Evolutionary conservation across 1,140 invertebrate species (phyloP), one percentile per base, ranked within the genome.

Genomic region (Drosophila trapezifrons): DNA sequence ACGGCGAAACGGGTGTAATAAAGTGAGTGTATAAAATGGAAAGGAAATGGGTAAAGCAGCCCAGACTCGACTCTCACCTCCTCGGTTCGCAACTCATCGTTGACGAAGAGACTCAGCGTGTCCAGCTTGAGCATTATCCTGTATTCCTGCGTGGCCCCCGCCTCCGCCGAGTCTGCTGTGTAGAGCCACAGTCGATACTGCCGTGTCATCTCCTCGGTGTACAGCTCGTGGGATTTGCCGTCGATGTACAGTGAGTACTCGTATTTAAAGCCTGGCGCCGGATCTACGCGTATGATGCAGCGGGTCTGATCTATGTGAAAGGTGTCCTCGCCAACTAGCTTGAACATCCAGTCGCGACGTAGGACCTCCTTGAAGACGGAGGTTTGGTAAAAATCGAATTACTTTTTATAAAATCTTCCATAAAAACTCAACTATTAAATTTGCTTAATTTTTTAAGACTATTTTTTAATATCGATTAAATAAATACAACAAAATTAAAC

Each of bases 301-400:
- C 87, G 90, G 49, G 90, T 79, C 57, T 92, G 90, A 17, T 94
- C 94, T 4, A 94, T 84, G 18, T 91, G 83, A 70, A 94, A 94
- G 17, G 92, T 91, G 84, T 94, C 93, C 67, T 94, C 93, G 6
- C 97, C 97, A 1, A 98, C 97, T 45, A 98, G 87, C 90, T 96
- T 96, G 90, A 98, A 98, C 96, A 98, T 97, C 96, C 96, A 98
- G 52, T 98, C 96, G 65, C 94, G 93, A 22, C 95, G 93, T 7
- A 96, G 70, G 8, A 97, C 93, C 92, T 97, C 97, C 96, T 97
- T 75, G 38, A 15, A 7, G 15, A 38, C 4, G 9, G 4, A 8
- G 29, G 29, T 12, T 0, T 10, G 29, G 10, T 0, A 32, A 10
- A 2, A 32, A 10, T 32, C 0, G 0, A 3, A 32, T 32, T 32